Percentiles rank a stretch among this genome's conserved stretches.
phyloP scores from a whole-genome alignment of 2,797 vertebrate species.

The Phylloscopus collybita region DNA sequence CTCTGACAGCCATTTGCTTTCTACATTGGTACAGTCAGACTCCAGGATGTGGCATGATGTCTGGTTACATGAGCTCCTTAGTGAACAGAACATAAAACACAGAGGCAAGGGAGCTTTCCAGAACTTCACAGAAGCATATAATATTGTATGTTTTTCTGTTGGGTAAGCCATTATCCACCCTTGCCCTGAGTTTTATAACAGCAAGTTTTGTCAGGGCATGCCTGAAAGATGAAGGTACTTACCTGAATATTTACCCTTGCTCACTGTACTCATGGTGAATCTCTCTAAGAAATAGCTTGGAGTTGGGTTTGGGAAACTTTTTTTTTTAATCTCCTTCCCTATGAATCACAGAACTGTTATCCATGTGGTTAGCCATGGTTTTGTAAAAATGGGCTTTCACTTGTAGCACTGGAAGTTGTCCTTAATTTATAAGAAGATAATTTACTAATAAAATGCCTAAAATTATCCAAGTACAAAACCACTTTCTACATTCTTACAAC shows the following conservation, averaged over 20 bases:
- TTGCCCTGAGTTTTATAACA: background rate
- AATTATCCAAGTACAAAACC: background rate
- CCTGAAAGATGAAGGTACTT: background rate
- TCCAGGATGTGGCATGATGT: background rate
- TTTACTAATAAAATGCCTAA: background rate
- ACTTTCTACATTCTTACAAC: background rate
- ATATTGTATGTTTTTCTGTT: background rate
- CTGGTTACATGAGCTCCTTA: background rate
- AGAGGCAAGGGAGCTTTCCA: background rate
- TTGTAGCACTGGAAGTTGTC: background rate
- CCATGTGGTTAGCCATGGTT: background rate
- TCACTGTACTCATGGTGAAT: background rate
- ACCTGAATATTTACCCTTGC: background rate
- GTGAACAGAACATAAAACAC: background rate
- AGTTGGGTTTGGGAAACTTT: background rate
- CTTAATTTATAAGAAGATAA: background rate
- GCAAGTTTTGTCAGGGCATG: background rate
- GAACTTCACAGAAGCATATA: background rate
- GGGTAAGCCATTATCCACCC: background rate
- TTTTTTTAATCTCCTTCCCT: fast-evolving
- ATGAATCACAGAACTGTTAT: background rate
- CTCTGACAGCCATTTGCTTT: background rate
- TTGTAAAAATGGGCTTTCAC: background rate
- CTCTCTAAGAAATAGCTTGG: background rate
- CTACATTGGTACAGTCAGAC: background rate